Conservation (phyloP, 2,797 vertebrate genomes). For the Somateria mollissima region DNA sequence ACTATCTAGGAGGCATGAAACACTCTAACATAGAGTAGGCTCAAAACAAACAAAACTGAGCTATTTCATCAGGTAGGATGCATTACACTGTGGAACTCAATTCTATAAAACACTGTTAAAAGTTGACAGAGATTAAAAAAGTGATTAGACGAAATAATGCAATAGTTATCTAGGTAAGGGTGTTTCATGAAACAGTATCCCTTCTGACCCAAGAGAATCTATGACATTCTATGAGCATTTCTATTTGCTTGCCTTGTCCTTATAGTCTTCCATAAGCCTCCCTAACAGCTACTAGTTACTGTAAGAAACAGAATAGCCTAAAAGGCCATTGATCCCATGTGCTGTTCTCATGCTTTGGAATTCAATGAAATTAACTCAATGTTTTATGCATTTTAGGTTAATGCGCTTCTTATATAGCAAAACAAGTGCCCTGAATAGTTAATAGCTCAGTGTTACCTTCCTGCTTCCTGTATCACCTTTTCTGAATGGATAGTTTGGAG, state of each 20-base stretch:
- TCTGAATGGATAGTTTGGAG: background rate
- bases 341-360: background rate
- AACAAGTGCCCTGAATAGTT: background rate
- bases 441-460: background rate
- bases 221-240: background rate
- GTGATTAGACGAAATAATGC: background rate
- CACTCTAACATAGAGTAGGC: background rate
- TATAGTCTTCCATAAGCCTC: background rate
- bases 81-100: background rate
- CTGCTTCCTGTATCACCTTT: background rate
- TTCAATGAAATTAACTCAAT: background rate
- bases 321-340: background rate
- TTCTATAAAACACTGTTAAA: background rate
- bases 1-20: fast-evolving
- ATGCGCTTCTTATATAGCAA: background rate
- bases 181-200: background rate
- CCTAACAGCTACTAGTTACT: background rate
- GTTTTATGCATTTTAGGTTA: background rate
- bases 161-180: background rate
- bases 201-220: background rate
- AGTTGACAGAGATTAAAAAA: background rate
- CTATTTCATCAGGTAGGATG: background rate
- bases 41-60: background rate
- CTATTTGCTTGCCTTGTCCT: background rate
- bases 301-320: background rate